Conservation (phyloP, 2,888 invertebrate genomes). For the Tholera decimalis region DNA sequence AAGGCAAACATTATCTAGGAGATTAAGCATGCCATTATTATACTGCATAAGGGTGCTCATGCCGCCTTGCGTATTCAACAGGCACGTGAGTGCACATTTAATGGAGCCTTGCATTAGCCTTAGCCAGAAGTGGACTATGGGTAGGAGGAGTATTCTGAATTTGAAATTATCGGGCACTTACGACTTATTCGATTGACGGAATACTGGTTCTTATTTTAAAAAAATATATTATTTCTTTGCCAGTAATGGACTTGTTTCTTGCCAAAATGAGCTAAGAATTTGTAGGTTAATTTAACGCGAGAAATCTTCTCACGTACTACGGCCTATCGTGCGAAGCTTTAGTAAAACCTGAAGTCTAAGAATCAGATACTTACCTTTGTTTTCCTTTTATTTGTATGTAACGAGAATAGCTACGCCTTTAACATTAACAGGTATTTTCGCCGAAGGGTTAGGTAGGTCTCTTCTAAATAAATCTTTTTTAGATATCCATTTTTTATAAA, state of each 20-base stretch:
- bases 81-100: slow-evolving; percentile 37
- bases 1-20: slow-evolving; percentile 38
- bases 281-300: slow-evolving; percentile 9
- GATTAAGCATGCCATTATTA: slow-evolving; percentile 54
- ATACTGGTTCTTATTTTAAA: not conserved
- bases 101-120: slow-evolving; percentile 26
- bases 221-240: not conserved
- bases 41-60: slow-evolving; percentile 26
- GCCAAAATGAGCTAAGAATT: not conserved
- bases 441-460: not conserved
- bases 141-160: slow-evolving; percentile 6
- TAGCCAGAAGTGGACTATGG: slow-evolving; percentile 10
- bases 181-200: not conserved
- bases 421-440: not conserved
- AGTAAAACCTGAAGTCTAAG: not conserved
- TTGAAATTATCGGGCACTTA: slow-evolving; percentile 14
- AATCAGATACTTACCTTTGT: slow-evolving; percentile 1
- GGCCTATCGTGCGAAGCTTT: slow-evolving; percentile 5
- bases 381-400: slow-evolving; percentile 12
- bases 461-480: not conserved
- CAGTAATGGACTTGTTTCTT: slow-evolving; percentile 5
- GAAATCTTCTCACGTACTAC: slow-evolving; percentile 12
- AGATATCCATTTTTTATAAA: too few species aligned
- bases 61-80: slow-evolving; percentile 46
- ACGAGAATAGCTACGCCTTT: not conserved